Conservation (phyloP, 2,113 vertebrate species). For the Ictalurus furcatus region DNA sequence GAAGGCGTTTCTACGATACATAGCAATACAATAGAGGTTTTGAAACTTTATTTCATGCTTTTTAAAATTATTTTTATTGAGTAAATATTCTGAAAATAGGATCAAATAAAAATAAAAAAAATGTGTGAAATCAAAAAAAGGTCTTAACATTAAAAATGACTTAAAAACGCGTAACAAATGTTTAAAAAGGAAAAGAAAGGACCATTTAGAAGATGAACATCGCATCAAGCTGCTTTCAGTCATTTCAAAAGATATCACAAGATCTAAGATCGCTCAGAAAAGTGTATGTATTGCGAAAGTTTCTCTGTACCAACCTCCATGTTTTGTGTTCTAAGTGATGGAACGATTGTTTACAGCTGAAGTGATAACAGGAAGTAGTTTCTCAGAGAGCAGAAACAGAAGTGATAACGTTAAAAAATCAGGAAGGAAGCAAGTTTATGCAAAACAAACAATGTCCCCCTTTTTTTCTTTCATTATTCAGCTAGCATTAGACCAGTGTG, state of each 20-base stretch:
- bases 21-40: too few species aligned
- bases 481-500: constrained; percentile 66
- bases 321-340: not conserved
- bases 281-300: not conserved
- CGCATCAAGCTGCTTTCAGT: not conserved
- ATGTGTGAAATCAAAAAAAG: too few species aligned
- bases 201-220: not conserved
- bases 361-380: not conserved
- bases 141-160: not conserved
- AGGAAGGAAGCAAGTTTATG: not conserved
- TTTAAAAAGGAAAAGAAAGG: not conserved
- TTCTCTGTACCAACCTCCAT: not conserved
- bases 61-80: not conserved
- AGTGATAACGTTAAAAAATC: not conserved
- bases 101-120: not conserved
- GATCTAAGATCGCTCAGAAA: too few species aligned
- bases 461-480: constrained; percentile 42
- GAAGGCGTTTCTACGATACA: too few species aligned
- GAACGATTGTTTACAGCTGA: not conserved
- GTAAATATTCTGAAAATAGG: not conserved
- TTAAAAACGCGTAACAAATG: too few species aligned
- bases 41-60: too few species aligned
- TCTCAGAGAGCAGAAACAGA: not conserved
- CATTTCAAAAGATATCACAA: not conserved
- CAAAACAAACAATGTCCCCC: not conserved